phyloP scores from a whole-genome alignment of 2,113 vertebrate genomes.

The Melanostigma gelatinosum region DNA sequence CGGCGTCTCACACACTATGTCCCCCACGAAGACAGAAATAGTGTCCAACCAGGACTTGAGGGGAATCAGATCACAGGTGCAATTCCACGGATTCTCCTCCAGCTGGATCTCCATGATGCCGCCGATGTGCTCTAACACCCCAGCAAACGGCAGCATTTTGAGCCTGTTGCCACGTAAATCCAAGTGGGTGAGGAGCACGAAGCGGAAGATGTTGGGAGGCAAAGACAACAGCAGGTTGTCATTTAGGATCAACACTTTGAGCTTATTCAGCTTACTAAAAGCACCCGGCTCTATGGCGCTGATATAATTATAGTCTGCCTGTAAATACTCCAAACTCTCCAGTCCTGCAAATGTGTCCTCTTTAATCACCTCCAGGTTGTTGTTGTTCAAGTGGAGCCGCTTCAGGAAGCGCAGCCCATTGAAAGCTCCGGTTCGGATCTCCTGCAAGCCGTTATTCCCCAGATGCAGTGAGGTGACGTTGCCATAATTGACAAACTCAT shows the following conservation, averaged over 20 bases:
- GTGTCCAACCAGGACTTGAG: slow-evolving; percentile 98
- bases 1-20: slow-evolving; percentile 97
- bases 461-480: slow-evolving; percentile 96
- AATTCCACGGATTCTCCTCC: slow-evolving; percentile 99
- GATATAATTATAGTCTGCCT: slow-evolving; percentile 99
- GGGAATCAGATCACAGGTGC: slow-evolving; percentile 95
- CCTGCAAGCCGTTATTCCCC: slow-evolving; percentile 97
- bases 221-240: slow-evolving; percentile 96
- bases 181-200: slow-evolving; percentile 96
- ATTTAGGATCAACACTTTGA: slow-evolving; percentile 98
- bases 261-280: slow-evolving; percentile 96
- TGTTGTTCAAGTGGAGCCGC: slow-evolving; percentile 96
- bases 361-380: slow-evolving; percentile 93
- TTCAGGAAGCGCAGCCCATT: slow-evolving; percentile 93
- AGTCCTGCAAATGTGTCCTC: slow-evolving; percentile 95
- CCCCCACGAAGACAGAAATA: slow-evolving; percentile 95
- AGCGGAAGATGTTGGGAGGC: slow-evolving; percentile 96
- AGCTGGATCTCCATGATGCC: slow-evolving; percentile 99
- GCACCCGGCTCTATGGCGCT: slow-evolving; percentile 93
- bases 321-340: slow-evolving; percentile 96
- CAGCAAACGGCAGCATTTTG: slow-evolving; percentile 95
- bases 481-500: slow-evolving; percentile 95
- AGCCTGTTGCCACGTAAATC: slow-evolving; percentile 96
- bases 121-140: slow-evolving; percentile 96
- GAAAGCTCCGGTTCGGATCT: slow-evolving; percentile 92